Evolutionary conservation across 2,113 vertebrate species (phyloP), one percentile per base, ranked within the genome.

Genomic region (Podarcis cretensis): DNA sequence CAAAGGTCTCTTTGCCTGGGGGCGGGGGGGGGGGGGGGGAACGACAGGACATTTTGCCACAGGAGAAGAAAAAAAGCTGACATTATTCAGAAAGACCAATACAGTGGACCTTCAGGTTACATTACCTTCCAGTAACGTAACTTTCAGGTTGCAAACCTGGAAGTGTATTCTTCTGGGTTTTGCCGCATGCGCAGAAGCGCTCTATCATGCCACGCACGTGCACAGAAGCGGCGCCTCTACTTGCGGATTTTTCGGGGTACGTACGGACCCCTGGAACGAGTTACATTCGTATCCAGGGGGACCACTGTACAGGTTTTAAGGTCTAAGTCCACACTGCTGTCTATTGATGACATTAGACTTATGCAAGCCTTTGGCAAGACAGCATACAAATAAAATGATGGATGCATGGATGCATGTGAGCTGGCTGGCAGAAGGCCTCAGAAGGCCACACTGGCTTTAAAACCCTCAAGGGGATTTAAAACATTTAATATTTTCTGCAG

Each of bases 1-100:
- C 85, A 89, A 73, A 76, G 5, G 69, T 35, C 3, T 5, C 18
- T 59, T 74, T 91, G 40, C 80, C 87, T 82, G 37, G 84, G 86
- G 6, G 13, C 92, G 35, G 35, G 35, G 35, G 35, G 35, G 35
- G 35, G 35, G 35, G 35, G n/a, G n/a, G n/a, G n/a, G n/a, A n/a
- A n/a, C n/a, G n/a, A n/a, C 92, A 35, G 93, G 32, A 77, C 8
- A 21, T 21, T 16, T n/a, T 9, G 66, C 25, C 37, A 9, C 10
- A 18, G 48, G 20, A 43, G 59, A 2, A 20, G 18, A 3, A 1
- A 4, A 5, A 21, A 37, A 48, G 8, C 2, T 54, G 20, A 37
- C 2, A 57, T 18, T 2, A 25, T 85, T 40, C 65, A 54, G 7
- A 79, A 71, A 30, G 23, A 18, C 18, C 35, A 66, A 18, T 40